Conservation (phyloP, 2,797 vertebrate genomes). For the Sebastes flavidus region DNA sequence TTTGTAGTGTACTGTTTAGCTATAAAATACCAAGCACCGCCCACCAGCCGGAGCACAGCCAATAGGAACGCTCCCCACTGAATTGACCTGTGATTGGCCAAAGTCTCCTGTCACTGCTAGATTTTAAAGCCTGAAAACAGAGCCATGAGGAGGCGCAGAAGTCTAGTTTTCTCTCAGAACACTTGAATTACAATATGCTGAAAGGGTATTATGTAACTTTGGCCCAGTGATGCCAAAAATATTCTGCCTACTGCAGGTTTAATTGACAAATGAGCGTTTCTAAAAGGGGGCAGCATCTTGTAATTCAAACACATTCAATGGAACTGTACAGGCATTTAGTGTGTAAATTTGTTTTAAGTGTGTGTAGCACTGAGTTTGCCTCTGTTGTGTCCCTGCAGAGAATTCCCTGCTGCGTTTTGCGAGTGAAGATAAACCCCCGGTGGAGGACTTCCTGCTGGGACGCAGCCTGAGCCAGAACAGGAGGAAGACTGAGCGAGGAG, state of each 20-base stretch:
- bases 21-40: too few relatives aligned
- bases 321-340: not conserved
- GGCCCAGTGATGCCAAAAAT: too few relatives aligned
- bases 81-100: too few relatives aligned
- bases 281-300: not conserved
- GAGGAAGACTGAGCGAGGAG: slow-evolving; percentile 92
- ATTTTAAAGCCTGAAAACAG: not conserved
- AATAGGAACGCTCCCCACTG: too few relatives aligned
- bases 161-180: too few relatives aligned
- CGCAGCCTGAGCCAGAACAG: slow-evolving; percentile 95
- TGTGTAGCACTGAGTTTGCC: not conserved
- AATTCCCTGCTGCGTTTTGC: slow-evolving; percentile 95
- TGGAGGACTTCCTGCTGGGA: slow-evolving; percentile 93
- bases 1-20: too few relatives aligned
- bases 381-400: slow-evolving; percentile 70
- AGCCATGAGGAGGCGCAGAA: too few relatives aligned
- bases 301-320: not conserved
- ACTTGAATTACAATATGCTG: too few relatives aligned
- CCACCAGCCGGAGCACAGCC: too few relatives aligned
- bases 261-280: not conserved
- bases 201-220: too few relatives aligned
- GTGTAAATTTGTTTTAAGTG: not conserved
- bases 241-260: not conserved
- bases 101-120: too few relatives aligned
- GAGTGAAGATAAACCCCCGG: slow-evolving; percentile 92